A percentile compares a stretch with the other conserved stretches of the same genome.
phyloP scores from a whole-genome alignment of 1,140 invertebrate genomes.

The Aporrectodea caliginosa region DNA sequence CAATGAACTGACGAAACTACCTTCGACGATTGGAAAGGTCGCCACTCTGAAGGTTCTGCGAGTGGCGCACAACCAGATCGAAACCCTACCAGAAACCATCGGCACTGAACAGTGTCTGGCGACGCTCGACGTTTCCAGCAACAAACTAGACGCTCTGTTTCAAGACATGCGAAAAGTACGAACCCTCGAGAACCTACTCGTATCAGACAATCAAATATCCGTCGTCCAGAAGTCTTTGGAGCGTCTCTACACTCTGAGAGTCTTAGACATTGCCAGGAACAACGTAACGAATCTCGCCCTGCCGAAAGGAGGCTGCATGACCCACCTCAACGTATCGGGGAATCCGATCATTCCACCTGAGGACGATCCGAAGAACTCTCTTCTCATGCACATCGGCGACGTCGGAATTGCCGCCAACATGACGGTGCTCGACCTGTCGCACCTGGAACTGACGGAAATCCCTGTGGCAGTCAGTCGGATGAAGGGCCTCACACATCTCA shows the following conservation, averaged over 20 bases:
- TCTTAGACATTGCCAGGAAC: slow-evolving; percentile 43
- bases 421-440: slow-evolving; percentile 42
- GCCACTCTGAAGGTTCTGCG: slow-evolving; percentile 43
- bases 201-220: slow-evolving; percentile 46
- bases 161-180: slow-evolving; percentile 42
- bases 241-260: slow-evolving; percentile 42
- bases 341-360: slow-evolving; percentile 41
- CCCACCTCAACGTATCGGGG: slow-evolving; percentile 43
- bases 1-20: slow-evolving; percentile 46
- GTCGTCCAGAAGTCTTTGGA: slow-evolving; percentile 46
- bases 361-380: slow-evolving; percentile 43
- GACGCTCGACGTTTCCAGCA: slow-evolving; percentile 45
- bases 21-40: slow-evolving; percentile 49
- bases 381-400: slow-evolving; percentile 46
- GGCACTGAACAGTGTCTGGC: slow-evolving; percentile 39
- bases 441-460: slow-evolving; percentile 45
- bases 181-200: slow-evolving; percentile 46
- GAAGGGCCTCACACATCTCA: slow-evolving; percentile 38
- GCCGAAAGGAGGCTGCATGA: slow-evolving; percentile 43
- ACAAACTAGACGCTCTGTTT: slow-evolving; percentile 43
- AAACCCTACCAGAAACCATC: slow-evolving; percentile 41
- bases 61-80: slow-evolving; percentile 50
- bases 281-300: slow-evolving; percentile 43
- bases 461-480: slow-evolving; percentile 31
- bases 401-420: slow-evolving; percentile 43